A percentile compares a stretch with the other conserved stretches of the same genome.
These are phyloP conservation scores for Metellina segmentata DNA, from an alignment of 2,888 invertebrate species.

Conservation along the genomic window DNA sequence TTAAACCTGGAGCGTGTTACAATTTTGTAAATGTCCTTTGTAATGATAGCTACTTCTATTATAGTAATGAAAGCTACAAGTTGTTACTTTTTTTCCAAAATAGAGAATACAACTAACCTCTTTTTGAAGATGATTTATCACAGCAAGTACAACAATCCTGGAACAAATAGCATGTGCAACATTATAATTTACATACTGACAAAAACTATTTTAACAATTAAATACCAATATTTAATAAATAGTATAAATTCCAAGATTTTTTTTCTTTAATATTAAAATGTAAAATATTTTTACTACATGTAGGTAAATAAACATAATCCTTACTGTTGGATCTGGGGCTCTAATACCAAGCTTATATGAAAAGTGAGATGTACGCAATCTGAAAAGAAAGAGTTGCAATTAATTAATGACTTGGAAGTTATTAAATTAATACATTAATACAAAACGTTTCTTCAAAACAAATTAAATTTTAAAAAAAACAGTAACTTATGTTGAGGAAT, in stretches of 20 bases:
- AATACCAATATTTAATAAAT: not conserved
- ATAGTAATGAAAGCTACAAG: no score
- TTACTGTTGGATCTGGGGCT: conserved; percentile 76
- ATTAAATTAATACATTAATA: no score
- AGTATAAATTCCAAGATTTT: not conserved
- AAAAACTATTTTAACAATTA: not conserved
- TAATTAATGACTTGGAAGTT: no score
- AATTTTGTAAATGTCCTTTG: no score
- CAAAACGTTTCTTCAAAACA: no score
- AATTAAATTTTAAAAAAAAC: no score
- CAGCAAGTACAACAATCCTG: conserved; percentile 75
- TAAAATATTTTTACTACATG: not conserved
- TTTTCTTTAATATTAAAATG: not conserved
- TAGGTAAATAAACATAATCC: not conserved
- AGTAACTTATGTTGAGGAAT: no score
- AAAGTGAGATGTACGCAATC: conserved; percentile 79
- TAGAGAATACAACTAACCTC: conserved; percentile 32
- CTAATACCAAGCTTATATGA: conserved; percentile 80
- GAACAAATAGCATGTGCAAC: not conserved
- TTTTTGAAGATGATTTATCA: conserved; percentile 57
- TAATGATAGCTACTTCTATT: no score
- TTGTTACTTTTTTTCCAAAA: not conserved
- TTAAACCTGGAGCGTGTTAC: no score
- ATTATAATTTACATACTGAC: not conserved
- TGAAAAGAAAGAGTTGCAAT: conserved; percentile 76